Evolutionary conservation across 37 sponge, comb jelly and placozoan genomes (phyloP), one percentile per base, ranked within the genome.

Genomic region (Spongia lamella): DNA sequence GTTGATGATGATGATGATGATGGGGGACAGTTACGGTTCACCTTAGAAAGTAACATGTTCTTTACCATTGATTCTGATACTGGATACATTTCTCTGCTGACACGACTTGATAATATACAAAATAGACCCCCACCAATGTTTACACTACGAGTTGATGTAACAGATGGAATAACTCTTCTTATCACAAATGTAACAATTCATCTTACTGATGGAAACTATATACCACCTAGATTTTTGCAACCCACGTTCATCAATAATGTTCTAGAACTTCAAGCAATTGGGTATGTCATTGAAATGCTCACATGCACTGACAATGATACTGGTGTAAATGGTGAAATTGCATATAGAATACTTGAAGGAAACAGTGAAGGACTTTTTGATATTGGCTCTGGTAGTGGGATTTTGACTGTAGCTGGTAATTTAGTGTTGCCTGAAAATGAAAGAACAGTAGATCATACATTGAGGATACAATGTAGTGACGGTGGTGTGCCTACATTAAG

Each of bases 171-270:
- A 13, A 26, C 26, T 7, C 52, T n/a, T 33, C 20, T 52, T 36
- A 21, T 1, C 0, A 62, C 38, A 16, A 61, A 72, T 56, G 74
- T 72, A 30, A 53, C 50, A 2, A 66, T 82, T 16, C 26, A 34
- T 7, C 43, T 73, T 0, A 53, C 52, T 63, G 82, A 82, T 82
- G 74, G 63, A 34, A 65, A 65, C 43, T 73, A 82, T 63, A 73
- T 73, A 24, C 36, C 31, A 66, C 82, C 82, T 6, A 26, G 34
- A 29, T 82, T 82, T 54, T 25, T 33, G 1, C 56, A 65, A 5
- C 5, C 6, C 27, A 3, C 25, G 3, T 82, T 73, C 47, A 56
- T 16, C 3, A n/a, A 4, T 22, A 54, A 33, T 30, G 47, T 43
- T 43, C 7, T 13, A 13, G 47, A 43, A 43, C 9, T 43, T 5